Evolutionary conservation across 2,888 invertebrate genomes (phyloP).

Genomic region (Quadroppia sp.): DNA sequence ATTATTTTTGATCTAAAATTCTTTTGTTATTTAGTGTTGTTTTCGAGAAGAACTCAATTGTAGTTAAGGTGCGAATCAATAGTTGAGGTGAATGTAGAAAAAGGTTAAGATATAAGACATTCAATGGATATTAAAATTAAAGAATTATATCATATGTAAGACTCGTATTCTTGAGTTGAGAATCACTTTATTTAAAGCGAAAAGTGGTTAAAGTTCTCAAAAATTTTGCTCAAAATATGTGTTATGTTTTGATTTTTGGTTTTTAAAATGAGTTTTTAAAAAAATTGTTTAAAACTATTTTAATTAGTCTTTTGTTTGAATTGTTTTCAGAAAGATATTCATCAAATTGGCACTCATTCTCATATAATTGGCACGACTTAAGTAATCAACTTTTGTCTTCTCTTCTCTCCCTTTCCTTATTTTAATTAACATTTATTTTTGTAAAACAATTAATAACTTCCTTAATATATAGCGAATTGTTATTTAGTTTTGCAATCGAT

Average conservation of each 20-base stretch:
- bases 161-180: background rate
- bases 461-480: background rate
- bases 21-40: background rate
- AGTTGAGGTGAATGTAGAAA: background rate
- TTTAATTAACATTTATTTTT: background rate
- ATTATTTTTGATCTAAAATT: background rate
- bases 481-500: background rate
- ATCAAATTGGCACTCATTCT: slow-evolving; percentile 26
- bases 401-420: background rate
- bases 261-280: background rate
- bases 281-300: background rate
- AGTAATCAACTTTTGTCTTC: background rate
- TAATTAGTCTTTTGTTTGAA: slow-evolving; percentile 21
- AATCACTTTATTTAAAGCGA: background rate
- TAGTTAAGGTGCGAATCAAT: background rate
- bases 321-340: background rate
- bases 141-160: background rate
- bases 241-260: background rate
- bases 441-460: background rate
- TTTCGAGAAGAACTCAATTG: background rate
- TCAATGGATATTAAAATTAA: background rate
- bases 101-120: background rate
- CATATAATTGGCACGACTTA: slow-evolving; percentile 8
- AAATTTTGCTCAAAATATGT: no score
- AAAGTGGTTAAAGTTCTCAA: no score